Conservation (phyloP, 2,113 vertebrate species). For the Pedionomus torquatus region DNA sequence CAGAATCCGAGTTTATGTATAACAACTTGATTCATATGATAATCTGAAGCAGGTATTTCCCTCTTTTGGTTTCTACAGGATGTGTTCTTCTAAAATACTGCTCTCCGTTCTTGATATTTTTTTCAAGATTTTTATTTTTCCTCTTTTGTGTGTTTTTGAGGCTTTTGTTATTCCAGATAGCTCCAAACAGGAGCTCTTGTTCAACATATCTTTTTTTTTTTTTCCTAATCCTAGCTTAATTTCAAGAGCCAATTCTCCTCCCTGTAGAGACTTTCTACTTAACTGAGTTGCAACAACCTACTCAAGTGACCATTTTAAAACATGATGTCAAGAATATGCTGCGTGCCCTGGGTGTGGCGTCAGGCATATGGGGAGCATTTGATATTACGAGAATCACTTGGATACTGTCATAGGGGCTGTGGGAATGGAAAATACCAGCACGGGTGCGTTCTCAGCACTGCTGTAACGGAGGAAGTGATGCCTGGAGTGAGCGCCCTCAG, state of each 20-base stretch:
- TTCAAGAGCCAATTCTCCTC: background rate
- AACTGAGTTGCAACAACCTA: background rate
- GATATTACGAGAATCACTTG: background rate
- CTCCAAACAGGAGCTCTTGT: background rate
- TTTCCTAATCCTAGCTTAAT: background rate
- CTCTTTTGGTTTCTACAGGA: background rate
- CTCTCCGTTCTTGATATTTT: background rate
- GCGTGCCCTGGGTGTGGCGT: background rate
- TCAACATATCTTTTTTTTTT: background rate
- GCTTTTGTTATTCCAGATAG: background rate
- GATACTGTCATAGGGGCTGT: background rate
- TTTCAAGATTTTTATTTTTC: background rate
- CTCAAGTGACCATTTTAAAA: background rate
- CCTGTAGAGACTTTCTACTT: accelerated
- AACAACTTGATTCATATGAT: background rate
- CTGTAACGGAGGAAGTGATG: background rate
- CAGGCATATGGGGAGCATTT: background rate
- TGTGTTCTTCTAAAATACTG: background rate
- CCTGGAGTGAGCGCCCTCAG: background rate
- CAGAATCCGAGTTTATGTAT: background rate
- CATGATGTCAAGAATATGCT: background rate
- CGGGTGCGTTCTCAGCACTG: background rate
- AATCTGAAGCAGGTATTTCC: background rate
- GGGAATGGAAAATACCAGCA: slow-evolving; percentile 16
- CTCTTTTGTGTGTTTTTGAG: background rate